Evolutionary conservation across 2,888 invertebrate genomes (phyloP).

Genomic region (Mimumesa dahlbomi): DNA sequence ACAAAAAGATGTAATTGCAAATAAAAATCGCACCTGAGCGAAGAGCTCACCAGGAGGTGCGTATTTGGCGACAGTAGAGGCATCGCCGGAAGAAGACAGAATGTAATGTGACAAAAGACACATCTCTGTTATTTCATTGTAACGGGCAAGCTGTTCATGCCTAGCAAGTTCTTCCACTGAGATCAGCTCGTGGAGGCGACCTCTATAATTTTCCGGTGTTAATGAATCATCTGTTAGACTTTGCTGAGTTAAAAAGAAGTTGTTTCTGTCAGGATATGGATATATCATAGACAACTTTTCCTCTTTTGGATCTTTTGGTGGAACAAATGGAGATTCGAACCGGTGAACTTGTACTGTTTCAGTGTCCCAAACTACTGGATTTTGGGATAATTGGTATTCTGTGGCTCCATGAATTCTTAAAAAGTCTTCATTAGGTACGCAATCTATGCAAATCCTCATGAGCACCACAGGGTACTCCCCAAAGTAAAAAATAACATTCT

Average conservation of each 20-base stretch:
- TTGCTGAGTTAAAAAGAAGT: slow-evolving; percentile 86
- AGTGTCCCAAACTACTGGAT: slow-evolving; percentile 83
- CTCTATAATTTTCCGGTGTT: slow-evolving; percentile 87
- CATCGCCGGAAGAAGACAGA: slow-evolving; percentile 85
- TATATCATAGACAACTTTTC: slow-evolving; percentile 79
- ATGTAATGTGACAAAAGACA: slow-evolving; percentile 86
- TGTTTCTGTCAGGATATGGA: slow-evolving; percentile 85
- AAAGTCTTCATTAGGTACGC: slow-evolving; percentile 86
- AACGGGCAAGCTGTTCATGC: slow-evolving; percentile 86
- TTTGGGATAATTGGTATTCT: slow-evolving; percentile 84
- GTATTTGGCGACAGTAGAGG: slow-evolving; percentile 88
- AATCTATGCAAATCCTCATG: slow-evolving; percentile 88
- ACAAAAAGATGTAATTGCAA: slow-evolving; percentile 18
- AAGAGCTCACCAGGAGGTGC: slow-evolving; percentile 89
- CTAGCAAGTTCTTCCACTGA: slow-evolving; percentile 90
- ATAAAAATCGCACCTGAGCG: slow-evolving; percentile 81
- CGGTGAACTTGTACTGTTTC: slow-evolving; percentile 80
- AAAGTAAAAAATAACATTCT: slow-evolving; percentile 89
- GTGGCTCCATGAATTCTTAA: slow-evolving; percentile 85
- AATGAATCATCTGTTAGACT: slow-evolving; percentile 84
- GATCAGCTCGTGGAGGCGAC: slow-evolving; percentile 88
- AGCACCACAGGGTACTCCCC: slow-evolving; percentile 85
- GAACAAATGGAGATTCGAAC: slow-evolving; percentile 83
- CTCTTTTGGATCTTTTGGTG: slow-evolving; percentile 80
- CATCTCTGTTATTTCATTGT: slow-evolving; percentile 85